Percentiles rank a stretch among this genome's conserved stretches.
These are phyloP conservation scores for Sisor rabdophorus DNA, from an alignment of 2,113 vertebrate genomes.

Conservation along the genomic window DNA sequence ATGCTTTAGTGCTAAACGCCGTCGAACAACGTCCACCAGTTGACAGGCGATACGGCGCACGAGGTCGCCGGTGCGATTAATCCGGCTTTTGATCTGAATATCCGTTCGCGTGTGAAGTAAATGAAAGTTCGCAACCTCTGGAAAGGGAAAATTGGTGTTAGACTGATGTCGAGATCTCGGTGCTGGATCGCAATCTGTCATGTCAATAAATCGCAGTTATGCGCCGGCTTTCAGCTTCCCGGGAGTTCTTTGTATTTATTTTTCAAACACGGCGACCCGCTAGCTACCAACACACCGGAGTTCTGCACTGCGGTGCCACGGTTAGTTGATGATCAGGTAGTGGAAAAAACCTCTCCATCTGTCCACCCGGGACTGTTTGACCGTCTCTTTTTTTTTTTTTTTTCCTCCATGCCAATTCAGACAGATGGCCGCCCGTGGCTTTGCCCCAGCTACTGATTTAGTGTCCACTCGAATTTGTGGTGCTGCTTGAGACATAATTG, in stretches of 20 bases:
- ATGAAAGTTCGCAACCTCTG: background rate
- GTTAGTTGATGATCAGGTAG: constrained; percentile 48
- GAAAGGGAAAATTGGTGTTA: constrained; percentile 1
- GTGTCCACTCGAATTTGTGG: constrained; percentile 43
- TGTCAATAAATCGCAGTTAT: constrained; percentile 1
- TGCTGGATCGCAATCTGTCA: background rate
- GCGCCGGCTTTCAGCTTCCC: background rate
- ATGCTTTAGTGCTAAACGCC: background rate
- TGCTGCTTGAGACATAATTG: constrained; percentile 44
- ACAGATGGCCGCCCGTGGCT: constrained; percentile 42
- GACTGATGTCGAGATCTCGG: background rate
- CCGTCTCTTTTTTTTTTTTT: constrained; percentile 31
- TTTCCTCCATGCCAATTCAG: constrained; percentile 40
- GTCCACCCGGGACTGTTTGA: constrained; percentile 14
- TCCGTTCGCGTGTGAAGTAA: constrained; percentile 1
- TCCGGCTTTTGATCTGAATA: constrained; percentile 14
- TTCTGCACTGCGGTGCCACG: constrained; percentile 12
- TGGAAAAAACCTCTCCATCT: constrained; percentile 44
- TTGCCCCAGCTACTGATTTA: constrained; percentile 43
- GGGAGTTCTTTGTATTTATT: background rate
- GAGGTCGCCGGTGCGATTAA: constrained; percentile 2
- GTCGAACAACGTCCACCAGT: background rate
- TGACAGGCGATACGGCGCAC: background rate
- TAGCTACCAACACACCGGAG: background rate
- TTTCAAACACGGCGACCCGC: background rate